Evolutionary conservation across 2,797 vertebrate species (phyloP).

Genomic region (Sphenodon punctatus): DNA sequence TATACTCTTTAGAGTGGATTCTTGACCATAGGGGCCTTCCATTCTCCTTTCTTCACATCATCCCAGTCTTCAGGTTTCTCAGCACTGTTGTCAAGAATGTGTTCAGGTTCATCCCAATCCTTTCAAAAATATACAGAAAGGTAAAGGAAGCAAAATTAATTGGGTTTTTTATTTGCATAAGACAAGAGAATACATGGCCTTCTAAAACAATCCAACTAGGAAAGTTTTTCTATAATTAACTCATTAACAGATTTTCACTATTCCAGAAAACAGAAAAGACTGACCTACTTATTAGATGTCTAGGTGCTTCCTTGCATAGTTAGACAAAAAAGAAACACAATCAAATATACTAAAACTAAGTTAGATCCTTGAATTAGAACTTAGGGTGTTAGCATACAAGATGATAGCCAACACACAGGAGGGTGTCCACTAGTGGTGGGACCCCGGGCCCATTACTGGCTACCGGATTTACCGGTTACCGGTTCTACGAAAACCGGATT

Average conservation of each 20-base stretch:
- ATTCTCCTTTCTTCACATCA: conserved; percentile 79
- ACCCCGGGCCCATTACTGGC: no score
- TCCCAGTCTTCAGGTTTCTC: conserved; percentile 84
- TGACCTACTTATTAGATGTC: neutral
- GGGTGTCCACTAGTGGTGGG: no score
- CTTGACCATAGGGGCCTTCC: conserved; percentile 79
- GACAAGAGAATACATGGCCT: neutral
- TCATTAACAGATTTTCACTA: neutral
- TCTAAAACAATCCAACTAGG: neutral
- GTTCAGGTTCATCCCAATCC: conserved; percentile 84
- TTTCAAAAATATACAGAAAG: conserved; percentile 14
- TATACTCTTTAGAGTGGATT: conserved; percentile 84
- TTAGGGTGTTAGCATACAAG: no score
- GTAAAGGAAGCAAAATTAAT: neutral
- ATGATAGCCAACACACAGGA: no score
- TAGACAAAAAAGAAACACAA: neutral
- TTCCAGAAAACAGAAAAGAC: neutral
- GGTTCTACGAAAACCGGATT: no score
- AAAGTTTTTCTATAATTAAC: neutral
- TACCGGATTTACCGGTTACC: no score
- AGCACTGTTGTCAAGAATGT: conserved; percentile 79
- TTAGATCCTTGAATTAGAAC: neutral
- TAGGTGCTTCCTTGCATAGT: neutral
- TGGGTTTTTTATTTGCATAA: neutral
- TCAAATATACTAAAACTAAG: no score